phyloP scores from a whole-genome alignment of 2,113 vertebrate genomes.

The Chascanopsetta lugubris region DNA sequence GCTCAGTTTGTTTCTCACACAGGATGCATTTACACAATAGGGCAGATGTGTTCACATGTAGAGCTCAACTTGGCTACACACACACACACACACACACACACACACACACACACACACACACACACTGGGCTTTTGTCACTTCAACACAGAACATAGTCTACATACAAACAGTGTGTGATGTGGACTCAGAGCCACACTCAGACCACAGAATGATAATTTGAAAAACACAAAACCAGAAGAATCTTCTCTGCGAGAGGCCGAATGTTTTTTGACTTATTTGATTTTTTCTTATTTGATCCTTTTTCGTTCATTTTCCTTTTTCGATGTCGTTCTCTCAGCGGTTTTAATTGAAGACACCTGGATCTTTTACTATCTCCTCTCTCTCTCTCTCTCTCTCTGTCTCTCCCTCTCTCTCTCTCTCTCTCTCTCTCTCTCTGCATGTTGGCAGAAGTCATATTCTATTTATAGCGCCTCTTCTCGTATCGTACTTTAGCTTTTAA shows the following conservation, averaged over 20 bases:
- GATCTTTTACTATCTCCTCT: not conserved
- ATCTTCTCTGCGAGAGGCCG: constrained; percentile 43
- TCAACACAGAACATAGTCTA: not conserved
- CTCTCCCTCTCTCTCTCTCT: not conserved
- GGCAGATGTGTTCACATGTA: constrained; percentile 37
- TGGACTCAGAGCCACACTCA: constrained; percentile 9
- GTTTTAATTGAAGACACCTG: constrained; percentile 56
- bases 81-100: constrained; percentile 16
- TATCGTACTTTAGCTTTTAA: too few species aligned
- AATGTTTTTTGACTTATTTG: too few species aligned
- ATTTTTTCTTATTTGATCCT: constrained; percentile 33
- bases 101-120: constrained; percentile 15
- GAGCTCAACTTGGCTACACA: constrained; percentile 1
- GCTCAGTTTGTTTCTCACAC: not conserved
- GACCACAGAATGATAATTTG: constrained; percentile 65
- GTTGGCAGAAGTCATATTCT: too few species aligned
- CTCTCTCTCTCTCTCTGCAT: too few species aligned
- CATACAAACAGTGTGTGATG: constrained; percentile 25
- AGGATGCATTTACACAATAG: constrained; percentile 4
- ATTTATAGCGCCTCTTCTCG: too few species aligned
- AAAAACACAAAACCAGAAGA: constrained; percentile 67
- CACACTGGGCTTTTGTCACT: not conserved
- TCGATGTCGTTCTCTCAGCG: constrained; percentile 44
- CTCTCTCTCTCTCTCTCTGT: not conserved
- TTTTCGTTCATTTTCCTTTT: constrained; percentile 39